phyloP scores from a whole-genome alignment of 2,797 vertebrate genomes.

The Microcaecilia unicolor region DNA sequence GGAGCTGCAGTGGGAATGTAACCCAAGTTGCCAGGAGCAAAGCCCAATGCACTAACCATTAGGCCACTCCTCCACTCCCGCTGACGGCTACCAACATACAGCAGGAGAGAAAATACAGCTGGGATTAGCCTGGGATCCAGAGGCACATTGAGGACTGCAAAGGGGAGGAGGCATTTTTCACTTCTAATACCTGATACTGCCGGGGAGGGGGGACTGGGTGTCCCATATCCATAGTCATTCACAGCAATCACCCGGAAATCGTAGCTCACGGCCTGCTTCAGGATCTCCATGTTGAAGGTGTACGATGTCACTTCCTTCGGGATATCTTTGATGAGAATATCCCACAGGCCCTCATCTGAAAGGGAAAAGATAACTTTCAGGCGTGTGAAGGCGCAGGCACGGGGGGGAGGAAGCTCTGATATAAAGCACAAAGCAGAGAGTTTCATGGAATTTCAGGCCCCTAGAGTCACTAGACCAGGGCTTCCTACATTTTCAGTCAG shows the following conservation, averaged over 20 bases:
- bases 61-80: too few relatives aligned
- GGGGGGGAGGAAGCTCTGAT: too few relatives aligned
- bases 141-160: rapidly evolving
- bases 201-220: conserved; percentile 85
- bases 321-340: conserved; percentile 95
- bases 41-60: too few relatives aligned
- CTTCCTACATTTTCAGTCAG: too few relatives aligned
- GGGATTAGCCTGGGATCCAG: neutral
- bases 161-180: neutral
- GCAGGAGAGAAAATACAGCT: rapidly evolving
- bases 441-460: too few relatives aligned
- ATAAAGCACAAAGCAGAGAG: too few relatives aligned
- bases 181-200: conserved; percentile 77
- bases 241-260: conserved; percentile 93
- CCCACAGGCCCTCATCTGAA: conserved; percentile 92
- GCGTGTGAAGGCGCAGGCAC: too few relatives aligned
- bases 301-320: conserved; percentile 93
- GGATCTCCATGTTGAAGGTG: conserved; percentile 90
- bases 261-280: conserved; percentile 90
- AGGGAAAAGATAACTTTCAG: neutral
- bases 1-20: too few relatives aligned
- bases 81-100: too few relatives aligned
- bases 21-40: too few relatives aligned
- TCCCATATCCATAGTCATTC: conserved; percentile 89
- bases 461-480: too few relatives aligned